Evolutionary conservation across 2,888 invertebrate species (phyloP), one percentile per base, ranked within the genome.

Genomic region (Tetropium fuscum): DNA sequence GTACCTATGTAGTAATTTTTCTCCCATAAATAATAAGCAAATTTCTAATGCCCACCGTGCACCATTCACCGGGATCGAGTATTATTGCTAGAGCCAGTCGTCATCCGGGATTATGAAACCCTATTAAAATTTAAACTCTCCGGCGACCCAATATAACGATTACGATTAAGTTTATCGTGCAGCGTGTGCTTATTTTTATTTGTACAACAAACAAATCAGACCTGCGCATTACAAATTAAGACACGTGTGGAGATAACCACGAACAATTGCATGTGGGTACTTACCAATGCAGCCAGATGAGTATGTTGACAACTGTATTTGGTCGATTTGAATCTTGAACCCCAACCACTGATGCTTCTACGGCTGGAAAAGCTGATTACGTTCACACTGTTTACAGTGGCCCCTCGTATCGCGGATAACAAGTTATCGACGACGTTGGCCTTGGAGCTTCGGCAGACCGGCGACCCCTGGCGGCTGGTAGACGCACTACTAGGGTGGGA

Each of bases 321-420:
- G 76, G 75, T 76, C 78, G 78, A 78, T 78, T 76, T 75, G 69
- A 74, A 76, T 75, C 76, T 76, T 74, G 72, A 75, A 70, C 72
- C 74, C 73, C 75, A 74, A 72, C 72, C 74, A 70, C 41, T 43
- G 36, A 36, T 57, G 49, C 56, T 57, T 49, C 49, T 25, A 43
- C 25, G 40, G 19, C 38, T 22, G 20, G 16, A 2, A 20, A 36
- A 18, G 49, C 6, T 43, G 57, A 43, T 58, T 47, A 58, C 61
- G 57, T 57, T 38, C 45, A 25, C 43, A 58, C 57, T 60, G 57
- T 57, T 38, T 40, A 25, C 43, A 58, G 60, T 60, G 53, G 58
- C 57, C 63, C 63, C 63, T 63, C 48, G 59, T 63, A 63, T 63
- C 56, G 48, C 41, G 22, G 40, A 47, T 44, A 53, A 63, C 53